These are phyloP conservation scores for Diaperis boleti DNA, from an alignment of 2,888 invertebrate genomes.

Conservation along the genomic window DNA sequence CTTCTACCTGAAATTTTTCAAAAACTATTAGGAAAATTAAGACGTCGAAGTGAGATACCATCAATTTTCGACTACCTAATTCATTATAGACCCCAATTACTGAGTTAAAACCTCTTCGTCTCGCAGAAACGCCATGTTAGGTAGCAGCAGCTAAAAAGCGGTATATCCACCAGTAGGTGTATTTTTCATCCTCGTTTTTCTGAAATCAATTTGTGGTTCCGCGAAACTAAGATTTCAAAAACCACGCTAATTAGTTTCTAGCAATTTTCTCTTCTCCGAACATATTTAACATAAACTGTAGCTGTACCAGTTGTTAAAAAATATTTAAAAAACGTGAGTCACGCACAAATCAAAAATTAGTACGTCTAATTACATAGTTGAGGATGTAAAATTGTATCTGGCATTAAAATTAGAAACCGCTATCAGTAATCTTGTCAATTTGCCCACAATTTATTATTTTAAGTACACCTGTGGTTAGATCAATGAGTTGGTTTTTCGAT, in stretches of 20 bases:
- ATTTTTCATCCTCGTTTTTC: not conserved
- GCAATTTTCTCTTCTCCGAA: constrained; percentile 27
- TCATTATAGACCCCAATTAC: not conserved
- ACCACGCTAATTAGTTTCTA: constrained; percentile 13
- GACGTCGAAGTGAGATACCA: not conserved
- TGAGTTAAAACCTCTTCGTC: too few species aligned
- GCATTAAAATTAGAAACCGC: constrained; percentile 21
- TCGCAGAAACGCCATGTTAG: not conserved
- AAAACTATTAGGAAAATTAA: not conserved
- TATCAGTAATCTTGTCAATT: not conserved
- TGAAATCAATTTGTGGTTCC: not conserved
- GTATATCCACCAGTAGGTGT: not conserved
- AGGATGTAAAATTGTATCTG: constrained; percentile 15
- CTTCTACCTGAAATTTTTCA: too few species aligned
- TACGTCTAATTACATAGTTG: constrained; percentile 25
- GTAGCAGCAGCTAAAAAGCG: not conserved
- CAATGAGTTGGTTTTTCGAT: too few species aligned
- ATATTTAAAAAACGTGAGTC: constrained; percentile 27
- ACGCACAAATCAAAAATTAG: constrained; percentile 25
- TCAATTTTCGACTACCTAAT: not conserved
- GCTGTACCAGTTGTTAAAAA: constrained; percentile 13
- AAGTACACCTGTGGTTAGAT: too few species aligned
- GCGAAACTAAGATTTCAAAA: not conserved
- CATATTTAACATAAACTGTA: constrained; percentile 4
- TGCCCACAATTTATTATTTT: too few species aligned